Evolutionary conservation across 1,140 invertebrate species (phyloP), one percentile per base, ranked within the genome.

Genomic region (Drosophila mayri): DNA sequence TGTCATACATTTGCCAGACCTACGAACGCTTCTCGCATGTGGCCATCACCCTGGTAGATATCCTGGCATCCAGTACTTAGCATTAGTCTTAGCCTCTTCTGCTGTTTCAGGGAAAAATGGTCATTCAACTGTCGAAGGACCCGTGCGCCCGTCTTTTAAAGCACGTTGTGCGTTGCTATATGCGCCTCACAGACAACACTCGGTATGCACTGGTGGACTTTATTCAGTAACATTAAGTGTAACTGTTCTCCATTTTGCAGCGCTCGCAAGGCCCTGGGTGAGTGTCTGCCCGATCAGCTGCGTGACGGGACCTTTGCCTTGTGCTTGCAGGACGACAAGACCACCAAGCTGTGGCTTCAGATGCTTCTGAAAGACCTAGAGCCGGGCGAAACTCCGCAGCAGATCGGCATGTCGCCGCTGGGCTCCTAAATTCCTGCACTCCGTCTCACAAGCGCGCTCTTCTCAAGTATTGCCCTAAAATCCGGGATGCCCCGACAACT

Each of bases 1-100:
- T 99, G 3, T 97, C 96, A 30, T 99, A 99, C 91, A 99, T 99
- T 79, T 99, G 99, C 92, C 97, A 98, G 93, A 98, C 97, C 0
- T 99, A 99, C 93, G 98, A 99, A 91, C 94, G 98, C 80, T 99
- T 99, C 93, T 99, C 98, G 35, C 99, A 99, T 93, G 99, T 99
- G 11, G 99, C 99, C 32, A 99, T 99, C 96, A 99, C 97, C 61
- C 93, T 99, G 94, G 96, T 95, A 87, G 92, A 82, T 88, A 64
- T 11, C 3, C 16, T 12, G 10, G 16, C 7, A n/a, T 20, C 14
- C 11, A 0, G 2, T 35, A 1, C 22, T 4, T 1, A 16, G 3
- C 1, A 11, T n/a, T 22, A 40, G n/a, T 3, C n/a, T 5, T n/a
- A 37, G 7, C 6, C 6, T 7, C 1, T 22, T 10, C 20, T 25